Percentiles rank a stretch among this genome's conserved stretches.
Evolutionary conservation across 2,888 invertebrate species (phyloP).

Genomic region (Deroplatys truncata): DNA sequence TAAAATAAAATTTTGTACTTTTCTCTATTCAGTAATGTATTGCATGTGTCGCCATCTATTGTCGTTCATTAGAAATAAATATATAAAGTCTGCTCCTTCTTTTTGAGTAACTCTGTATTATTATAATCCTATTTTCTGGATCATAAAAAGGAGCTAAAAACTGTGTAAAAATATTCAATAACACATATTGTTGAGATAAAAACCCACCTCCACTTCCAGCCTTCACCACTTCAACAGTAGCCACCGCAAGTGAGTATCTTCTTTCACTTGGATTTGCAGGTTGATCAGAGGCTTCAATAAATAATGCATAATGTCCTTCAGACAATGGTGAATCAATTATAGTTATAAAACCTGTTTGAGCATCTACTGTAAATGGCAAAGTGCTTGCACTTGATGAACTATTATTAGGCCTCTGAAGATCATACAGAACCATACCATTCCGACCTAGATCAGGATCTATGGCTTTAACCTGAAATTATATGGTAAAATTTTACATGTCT

Average conservation of each 20-base stretch:
- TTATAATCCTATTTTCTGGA: no score
- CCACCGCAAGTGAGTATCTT: constrained; percentile 77
- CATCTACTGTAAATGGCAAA: constrained; percentile 65
- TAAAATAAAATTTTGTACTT: no score
- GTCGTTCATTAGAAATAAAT: no score
- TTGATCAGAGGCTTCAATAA: constrained; percentile 79
- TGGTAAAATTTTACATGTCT: background rate
- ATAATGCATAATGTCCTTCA: constrained; percentile 71
- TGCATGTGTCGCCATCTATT: no score
- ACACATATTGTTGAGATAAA: background rate
- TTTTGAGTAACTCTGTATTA: no score
- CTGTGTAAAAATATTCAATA: background rate
- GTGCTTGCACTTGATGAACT: constrained; percentile 52
- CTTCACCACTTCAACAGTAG: constrained; percentile 70
- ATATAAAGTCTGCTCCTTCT: no score
- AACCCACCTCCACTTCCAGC: constrained; percentile 46
- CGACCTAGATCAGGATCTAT: constrained; percentile 75
- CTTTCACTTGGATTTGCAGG: constrained; percentile 80
- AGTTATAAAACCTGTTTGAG: constrained; percentile 66
- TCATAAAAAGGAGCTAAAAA: no score
- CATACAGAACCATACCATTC: constrained; percentile 73
- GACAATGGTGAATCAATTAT: constrained; percentile 59
- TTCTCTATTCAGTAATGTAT: no score
- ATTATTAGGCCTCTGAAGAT: constrained; percentile 64
- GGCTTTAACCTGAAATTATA: constrained; percentile 57